These are phyloP conservation scores for Caenorhabditis uteleia DNA, from an alignment of 2,888 invertebrate genomes.

Conservation along the genomic window DNA sequence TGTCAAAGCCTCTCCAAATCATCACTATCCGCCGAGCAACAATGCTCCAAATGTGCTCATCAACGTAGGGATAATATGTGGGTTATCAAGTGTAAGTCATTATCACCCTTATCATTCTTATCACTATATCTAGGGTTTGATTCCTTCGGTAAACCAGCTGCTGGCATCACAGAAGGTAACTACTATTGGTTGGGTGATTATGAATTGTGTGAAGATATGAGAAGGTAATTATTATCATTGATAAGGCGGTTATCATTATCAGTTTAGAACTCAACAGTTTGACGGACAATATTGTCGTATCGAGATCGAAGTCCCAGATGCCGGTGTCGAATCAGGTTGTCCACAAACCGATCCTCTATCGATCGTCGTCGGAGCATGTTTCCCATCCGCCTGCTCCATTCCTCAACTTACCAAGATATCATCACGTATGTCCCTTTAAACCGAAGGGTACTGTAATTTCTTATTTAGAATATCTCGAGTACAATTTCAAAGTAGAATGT, in stretches of 20 bases:
- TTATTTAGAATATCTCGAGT: constrained; percentile 35
- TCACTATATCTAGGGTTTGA: constrained; percentile 60
- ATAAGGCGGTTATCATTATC: background rate
- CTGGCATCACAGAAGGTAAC: constrained; percentile 70
- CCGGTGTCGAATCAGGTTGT: constrained; percentile 51
- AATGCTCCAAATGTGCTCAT: constrained; percentile 56
- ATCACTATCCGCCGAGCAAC: constrained; percentile 18
- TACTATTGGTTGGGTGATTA: constrained; percentile 70
- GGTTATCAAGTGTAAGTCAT: constrained; percentile 56
- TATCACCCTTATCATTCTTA: background rate
- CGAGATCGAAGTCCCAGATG: constrained; percentile 59
- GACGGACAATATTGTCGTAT: constrained; percentile 66
- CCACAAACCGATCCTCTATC: constrained; percentile 62
- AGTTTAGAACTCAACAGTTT: constrained; percentile 49
- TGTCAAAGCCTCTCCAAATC: constrained; percentile 20
- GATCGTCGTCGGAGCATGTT: constrained; percentile 64
- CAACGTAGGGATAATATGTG: constrained; percentile 53
- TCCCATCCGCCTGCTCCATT: constrained; percentile 57
- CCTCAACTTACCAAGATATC: constrained; percentile 43
- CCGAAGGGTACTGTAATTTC: no score
- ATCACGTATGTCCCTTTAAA: constrained; percentile 15
- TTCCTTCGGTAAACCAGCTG: constrained; percentile 67
- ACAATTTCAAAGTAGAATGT: constrained; percentile 56
- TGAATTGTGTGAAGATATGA: constrained; percentile 65
- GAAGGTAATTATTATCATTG: constrained; percentile 17